Evolutionary conservation across 2,113 vertebrate genomes (phyloP).

Genomic region (Neofelis nebulosa): DNA sequence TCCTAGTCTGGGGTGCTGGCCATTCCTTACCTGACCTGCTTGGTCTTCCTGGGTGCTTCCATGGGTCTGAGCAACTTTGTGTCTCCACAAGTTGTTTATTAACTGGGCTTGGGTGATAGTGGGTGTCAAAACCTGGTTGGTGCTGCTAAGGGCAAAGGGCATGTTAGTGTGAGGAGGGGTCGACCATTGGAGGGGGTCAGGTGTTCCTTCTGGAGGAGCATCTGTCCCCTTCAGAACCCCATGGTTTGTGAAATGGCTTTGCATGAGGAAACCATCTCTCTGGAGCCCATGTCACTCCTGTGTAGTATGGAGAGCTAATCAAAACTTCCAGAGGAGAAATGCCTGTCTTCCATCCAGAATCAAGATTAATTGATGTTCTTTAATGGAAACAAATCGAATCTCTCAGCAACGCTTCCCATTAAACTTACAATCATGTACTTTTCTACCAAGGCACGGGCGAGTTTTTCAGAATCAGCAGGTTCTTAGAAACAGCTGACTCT

Average conservation of each 20-base stretch:
- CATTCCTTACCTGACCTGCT: neutral
- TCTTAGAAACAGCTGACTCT: neutral
- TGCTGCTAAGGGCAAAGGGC: too few species aligned
- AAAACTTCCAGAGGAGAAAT: neutral
- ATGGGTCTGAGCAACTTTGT: neutral
- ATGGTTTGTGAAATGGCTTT: neutral
- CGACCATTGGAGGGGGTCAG: neutral
- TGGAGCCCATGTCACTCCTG: neutral
- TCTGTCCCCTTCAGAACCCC: neutral
- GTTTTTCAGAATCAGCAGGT: conserved; percentile 47
- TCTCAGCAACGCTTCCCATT: conserved; percentile 48
- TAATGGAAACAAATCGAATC: conserved; percentile 67
- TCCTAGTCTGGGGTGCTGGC: neutral
- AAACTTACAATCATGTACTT: neutral
- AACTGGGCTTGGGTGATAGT: neutral
- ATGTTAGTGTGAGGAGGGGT: neutral
- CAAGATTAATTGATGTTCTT: conserved; percentile 67
- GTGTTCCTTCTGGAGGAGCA: neutral
- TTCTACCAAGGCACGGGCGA: neutral
- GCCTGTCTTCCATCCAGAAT: neutral
- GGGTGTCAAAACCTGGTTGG: neutral
- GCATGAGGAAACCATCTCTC: neutral
- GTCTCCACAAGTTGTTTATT: neutral
- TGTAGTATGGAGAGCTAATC: neutral
- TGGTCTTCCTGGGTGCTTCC: neutral